Percentiles rank a stretch among this genome's conserved stretches.
Conservation (phyloP, 1,140 invertebrate species). For the Coptotermes formosanus region DNA sequence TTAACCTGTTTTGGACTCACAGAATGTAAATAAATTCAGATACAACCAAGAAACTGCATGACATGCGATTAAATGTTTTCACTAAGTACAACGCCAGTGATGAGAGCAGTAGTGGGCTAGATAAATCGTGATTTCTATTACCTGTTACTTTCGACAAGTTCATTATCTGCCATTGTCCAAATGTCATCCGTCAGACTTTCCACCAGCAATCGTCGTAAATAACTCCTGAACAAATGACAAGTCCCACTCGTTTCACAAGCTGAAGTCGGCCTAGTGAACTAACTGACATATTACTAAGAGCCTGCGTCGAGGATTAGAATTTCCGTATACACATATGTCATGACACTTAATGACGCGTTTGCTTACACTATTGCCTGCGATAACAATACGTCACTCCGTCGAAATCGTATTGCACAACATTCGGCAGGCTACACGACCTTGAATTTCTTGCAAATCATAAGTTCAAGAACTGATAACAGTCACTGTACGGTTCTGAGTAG, state of each 20-base stretch:
- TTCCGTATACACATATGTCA: neutral
- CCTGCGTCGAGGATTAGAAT: neutral
- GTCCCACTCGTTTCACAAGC: neutral
- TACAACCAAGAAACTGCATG: too few species aligned
- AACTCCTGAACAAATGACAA: neutral
- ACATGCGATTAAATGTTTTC: too few species aligned
- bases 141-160: conserved; percentile 22
- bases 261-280: neutral
- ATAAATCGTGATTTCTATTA: neutral
- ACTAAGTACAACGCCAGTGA: too few species aligned
- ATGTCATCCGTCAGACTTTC: neutral
- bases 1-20: too few species aligned
- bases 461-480: neutral
- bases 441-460: neutral
- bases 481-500: too few species aligned
- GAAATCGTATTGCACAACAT: neutral
- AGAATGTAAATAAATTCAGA: too few species aligned
- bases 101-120: too few species aligned
- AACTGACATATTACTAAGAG: neutral
- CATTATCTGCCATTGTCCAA: conserved; percentile 17
- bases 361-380: neutral
- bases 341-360: too few species aligned
- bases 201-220: neutral
- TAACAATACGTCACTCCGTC: neutral
- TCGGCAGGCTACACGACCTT: neutral